These are phyloP conservation scores for Hippocampus zosterae DNA, from an alignment of 2,113 vertebrate genomes.

Conservation along the genomic window DNA sequence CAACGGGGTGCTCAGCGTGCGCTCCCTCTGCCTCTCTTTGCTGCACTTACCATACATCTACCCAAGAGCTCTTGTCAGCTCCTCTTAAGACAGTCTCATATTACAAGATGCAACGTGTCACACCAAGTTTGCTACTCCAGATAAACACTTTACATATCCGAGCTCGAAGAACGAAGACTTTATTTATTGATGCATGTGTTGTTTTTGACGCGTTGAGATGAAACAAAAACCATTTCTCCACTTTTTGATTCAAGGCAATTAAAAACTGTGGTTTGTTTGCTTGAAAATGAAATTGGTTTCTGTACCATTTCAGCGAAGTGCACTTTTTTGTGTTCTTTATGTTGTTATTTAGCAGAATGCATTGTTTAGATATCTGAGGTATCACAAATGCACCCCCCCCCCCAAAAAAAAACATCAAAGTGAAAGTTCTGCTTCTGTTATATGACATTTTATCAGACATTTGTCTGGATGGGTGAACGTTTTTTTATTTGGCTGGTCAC, in stretches of 20 bases:
- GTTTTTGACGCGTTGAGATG: conserved; percentile 10
- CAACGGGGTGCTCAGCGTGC: conserved; percentile 33
- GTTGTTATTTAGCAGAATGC: too few species aligned
- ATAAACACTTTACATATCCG: conserved; percentile 30
- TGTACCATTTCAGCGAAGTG: conserved; percentile 9
- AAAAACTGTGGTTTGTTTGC: conserved; percentile 27
- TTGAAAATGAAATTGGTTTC: conserved; percentile 10
- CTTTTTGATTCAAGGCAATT: neutral
- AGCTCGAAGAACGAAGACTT: conserved; percentile 23
- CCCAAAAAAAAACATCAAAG: too few species aligned
- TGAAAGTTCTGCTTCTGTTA: too few species aligned
- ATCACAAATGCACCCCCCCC: too few species aligned
- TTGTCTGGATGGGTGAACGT: neutral
- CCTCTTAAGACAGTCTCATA: conserved; percentile 56
- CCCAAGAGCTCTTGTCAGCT: conserved; percentile 62
- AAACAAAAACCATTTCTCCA: neutral
- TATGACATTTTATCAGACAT: neutral
- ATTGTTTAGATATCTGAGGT: too few species aligned
- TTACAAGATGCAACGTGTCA: conserved; percentile 66
- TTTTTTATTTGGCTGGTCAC: neutral
- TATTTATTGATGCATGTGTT: conserved; percentile 1
- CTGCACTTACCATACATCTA: conserved; percentile 52
- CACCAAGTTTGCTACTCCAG: conserved; percentile 46
- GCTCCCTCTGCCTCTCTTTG: conserved; percentile 29
- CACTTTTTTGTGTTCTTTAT: too few species aligned